phyloP scores from a whole-genome alignment of 2,888 invertebrate species.

The Heliothis peltigera region DNA sequence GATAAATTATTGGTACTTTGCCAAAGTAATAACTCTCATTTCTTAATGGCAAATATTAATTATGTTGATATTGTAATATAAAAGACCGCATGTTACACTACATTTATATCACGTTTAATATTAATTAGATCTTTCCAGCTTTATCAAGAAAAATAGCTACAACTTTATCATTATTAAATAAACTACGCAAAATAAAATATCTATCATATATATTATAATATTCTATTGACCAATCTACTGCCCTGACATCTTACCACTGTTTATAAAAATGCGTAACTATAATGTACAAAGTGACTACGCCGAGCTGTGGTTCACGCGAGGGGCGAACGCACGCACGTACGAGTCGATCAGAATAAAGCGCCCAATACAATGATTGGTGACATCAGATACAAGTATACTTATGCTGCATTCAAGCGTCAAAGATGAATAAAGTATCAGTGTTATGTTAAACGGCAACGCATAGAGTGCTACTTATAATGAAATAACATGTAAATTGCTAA shows the following conservation, averaged over 20 bases:
- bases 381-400: constrained; percentile 2
- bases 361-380: constrained; percentile 12
- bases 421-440: constrained; percentile 15
- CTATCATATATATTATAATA: constrained; percentile 38
- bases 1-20: constrained; percentile 47
- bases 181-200: constrained; percentile 54
- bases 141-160: constrained; percentile 58
- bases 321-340: background rate
- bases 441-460: constrained; percentile 23
- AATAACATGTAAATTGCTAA: constrained; percentile 45
- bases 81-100: constrained; percentile 26
- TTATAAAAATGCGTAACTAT: constrained; percentile 31
- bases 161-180: constrained; percentile 44
- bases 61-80: constrained; percentile 23
- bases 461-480: constrained; percentile 47
- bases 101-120: constrained; percentile 21
- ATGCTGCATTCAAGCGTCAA: constrained; percentile 23
- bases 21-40: constrained; percentile 42
- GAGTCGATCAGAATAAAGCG: constrained; percentile 4
- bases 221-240: constrained; percentile 55
- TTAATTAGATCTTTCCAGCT: constrained; percentile 37
- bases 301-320: constrained; percentile 7
- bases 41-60: constrained; percentile 37
- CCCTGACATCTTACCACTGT: constrained; percentile 55
- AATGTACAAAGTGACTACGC: constrained; percentile 20